Percentiles rank a stretch among this genome's conserved stretches.
Conservation (phyloP, 2,888 invertebrate genomes). For the Hanleya hanleyi region DNA sequence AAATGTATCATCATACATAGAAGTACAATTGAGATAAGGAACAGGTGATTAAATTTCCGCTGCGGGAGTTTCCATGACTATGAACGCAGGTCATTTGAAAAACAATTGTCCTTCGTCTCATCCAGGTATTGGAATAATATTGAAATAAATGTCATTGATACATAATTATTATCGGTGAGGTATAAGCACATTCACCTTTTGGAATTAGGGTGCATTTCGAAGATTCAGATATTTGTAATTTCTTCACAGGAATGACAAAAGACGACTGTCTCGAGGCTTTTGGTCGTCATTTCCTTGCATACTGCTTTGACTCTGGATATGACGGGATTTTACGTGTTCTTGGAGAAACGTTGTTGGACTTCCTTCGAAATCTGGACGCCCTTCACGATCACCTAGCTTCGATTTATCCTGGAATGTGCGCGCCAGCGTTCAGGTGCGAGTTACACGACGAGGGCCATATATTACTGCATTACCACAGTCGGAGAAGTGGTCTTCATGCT, state of each 20-base stretch:
- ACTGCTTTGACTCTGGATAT: constrained; percentile 80
- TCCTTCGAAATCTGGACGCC: constrained; percentile 94
- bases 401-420: constrained; percentile 83
- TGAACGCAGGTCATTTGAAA: too few relatives aligned
- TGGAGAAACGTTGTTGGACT: constrained; percentile 93
- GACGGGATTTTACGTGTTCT: constrained; percentile 94
- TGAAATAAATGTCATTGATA: too few relatives aligned
- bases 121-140: too few relatives aligned
- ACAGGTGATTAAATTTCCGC: too few relatives aligned
- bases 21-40: too few relatives aligned
- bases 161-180: too few relatives aligned
- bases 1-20: too few relatives aligned
- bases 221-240: too few relatives aligned
- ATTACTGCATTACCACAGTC: constrained; percentile 94
- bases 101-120: too few relatives aligned
- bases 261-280: constrained; percentile 39
- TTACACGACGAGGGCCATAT: not conserved
- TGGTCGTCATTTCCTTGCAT: constrained; percentile 31
- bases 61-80: too few relatives aligned
- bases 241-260: not conserved
- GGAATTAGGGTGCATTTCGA: too few relatives aligned
- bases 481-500: constrained; percentile 93
- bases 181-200: too few relatives aligned
- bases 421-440: constrained; percentile 91
- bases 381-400: constrained; percentile 89